phyloP scores from a whole-genome alignment of 1,140 invertebrate species.

The Potamilus streckersoni region DNA sequence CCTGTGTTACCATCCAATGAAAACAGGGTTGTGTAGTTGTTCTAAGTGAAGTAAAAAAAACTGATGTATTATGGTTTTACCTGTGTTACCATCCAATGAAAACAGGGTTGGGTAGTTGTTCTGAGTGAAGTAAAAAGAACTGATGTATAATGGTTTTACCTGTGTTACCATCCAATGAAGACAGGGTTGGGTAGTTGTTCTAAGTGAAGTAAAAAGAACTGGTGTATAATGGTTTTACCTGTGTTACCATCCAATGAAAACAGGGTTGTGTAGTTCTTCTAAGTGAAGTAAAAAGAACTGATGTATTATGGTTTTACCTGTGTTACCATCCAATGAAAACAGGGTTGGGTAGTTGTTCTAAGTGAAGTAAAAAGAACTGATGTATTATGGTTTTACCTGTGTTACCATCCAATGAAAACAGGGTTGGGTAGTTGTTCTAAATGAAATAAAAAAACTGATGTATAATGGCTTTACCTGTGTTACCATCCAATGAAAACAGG shows the following conservation, averaged over 20 bases:
- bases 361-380: slow-evolving; percentile 20
- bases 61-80: slow-evolving; percentile 10
- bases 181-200: slow-evolving; percentile 33
- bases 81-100: slow-evolving; percentile 31
- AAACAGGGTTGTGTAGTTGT: slow-evolving; percentile 36
- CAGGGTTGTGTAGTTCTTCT: slow-evolving; percentile 29
- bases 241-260: slow-evolving; percentile 35
- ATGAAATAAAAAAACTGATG: slow-evolving; percentile 16
- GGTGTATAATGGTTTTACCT: slow-evolving; percentile 19
- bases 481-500: slow-evolving; percentile 37
- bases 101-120: slow-evolving; percentile 37
- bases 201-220: slow-evolving; percentile 21
- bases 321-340: slow-evolving; percentile 33
- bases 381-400: slow-evolving; percentile 26
- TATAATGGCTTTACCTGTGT: slow-evolving; percentile 26
- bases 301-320: slow-evolving; percentile 23
- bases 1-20: slow-evolving; percentile 33
- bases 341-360: slow-evolving; percentile 29
- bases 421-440: slow-evolving; percentile 24
- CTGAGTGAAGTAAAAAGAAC: slow-evolving; percentile 22
- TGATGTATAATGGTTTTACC: slow-evolving; percentile 16
- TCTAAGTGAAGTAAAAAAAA: slow-evolving; percentile 24
- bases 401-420: slow-evolving; percentile 36
- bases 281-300: slow-evolving; percentile 20
- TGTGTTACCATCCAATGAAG: slow-evolving; percentile 32